phyloP scores from a whole-genome alignment of 2,797 vertebrate genomes.

The Jordanella pulchra region DNA sequence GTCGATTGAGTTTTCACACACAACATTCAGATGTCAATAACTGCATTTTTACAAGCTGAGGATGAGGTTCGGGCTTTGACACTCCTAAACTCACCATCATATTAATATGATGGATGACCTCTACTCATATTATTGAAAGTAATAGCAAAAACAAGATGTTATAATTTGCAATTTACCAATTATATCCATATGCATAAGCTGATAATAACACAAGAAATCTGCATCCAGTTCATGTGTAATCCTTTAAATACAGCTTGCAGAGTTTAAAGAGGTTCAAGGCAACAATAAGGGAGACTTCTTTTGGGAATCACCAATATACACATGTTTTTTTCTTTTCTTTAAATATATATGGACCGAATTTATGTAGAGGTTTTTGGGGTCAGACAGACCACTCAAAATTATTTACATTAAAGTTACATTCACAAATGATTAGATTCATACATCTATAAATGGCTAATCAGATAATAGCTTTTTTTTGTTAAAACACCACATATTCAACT shows the following conservation, averaged over 20 bases:
- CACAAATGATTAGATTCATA: background rate
- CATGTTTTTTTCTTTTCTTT: too few relatives aligned
- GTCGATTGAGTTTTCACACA: constrained; percentile 15
- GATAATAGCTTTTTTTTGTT: background rate
- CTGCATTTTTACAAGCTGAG: constrained; percentile 19
- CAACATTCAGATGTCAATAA: constrained; percentile 41
- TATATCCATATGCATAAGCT: background rate
- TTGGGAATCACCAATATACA: background rate
- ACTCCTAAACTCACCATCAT: constrained; percentile 35
- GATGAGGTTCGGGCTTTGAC: constrained; percentile 27
- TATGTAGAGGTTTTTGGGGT: background rate
- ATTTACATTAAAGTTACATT: background rate
- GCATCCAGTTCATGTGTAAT: background rate
- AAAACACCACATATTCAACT: too few relatives aligned
- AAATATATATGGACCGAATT: background rate
- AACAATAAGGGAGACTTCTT: background rate
- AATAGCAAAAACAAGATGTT: background rate
- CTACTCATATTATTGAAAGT: background rate
- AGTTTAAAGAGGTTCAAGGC: background rate
- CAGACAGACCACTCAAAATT: background rate
- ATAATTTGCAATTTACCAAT: background rate
- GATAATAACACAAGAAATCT: background rate
- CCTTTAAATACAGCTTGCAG: background rate
- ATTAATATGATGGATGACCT: constrained; percentile 12
- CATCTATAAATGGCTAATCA: background rate